phyloP scores from a whole-genome alignment of 1,140 invertebrate species.

The Coenobita brevimanus region DNA sequence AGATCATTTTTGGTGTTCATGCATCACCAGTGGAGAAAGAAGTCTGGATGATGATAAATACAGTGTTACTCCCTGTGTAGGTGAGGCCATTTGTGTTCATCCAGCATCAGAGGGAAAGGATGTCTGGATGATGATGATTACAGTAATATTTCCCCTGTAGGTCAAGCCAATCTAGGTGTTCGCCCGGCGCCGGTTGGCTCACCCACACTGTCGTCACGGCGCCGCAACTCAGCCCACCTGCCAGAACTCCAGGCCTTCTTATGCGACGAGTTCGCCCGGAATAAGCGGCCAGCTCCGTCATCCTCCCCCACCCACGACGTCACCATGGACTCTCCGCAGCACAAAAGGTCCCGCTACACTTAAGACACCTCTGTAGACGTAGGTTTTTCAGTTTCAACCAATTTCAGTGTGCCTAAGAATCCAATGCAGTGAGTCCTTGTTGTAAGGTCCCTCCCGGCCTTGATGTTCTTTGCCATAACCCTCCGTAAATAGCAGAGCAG shows the following conservation, averaged over 20 bases:
- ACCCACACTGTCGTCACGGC: conserved; percentile 54
- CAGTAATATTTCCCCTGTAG: not conserved
- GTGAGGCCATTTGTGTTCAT: no score
- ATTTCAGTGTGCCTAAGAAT: no score
- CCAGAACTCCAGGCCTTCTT: conserved; percentile 67
- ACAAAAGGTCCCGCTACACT: conserved; percentile 76
- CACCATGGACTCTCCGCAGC: conserved; percentile 81
- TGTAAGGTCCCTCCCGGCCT: no score
- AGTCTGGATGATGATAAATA: no score
- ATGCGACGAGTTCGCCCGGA: conserved; percentile 72
- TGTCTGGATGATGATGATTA: not conserved
- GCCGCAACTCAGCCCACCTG: conserved; percentile 64
- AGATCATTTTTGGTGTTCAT: no score
- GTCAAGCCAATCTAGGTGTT: conserved; percentile 43
- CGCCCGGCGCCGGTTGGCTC: conserved; percentile 45
- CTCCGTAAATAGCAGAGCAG: no score
- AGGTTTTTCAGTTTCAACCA: no score
- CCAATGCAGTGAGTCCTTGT: no score
- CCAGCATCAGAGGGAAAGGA: not conserved
- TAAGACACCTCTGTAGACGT: conserved; percentile 33
- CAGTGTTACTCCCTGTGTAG: no score
- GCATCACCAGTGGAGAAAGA: not conserved
- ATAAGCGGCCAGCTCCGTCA: conserved; percentile 80
- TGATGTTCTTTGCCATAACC: no score
- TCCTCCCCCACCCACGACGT: conserved; percentile 76